A percentile compares a stretch with the other conserved stretches of the same genome.
Evolutionary conservation across 2,888 invertebrate species (phyloP).

Genomic region (Mechanitis mazaeus): DNA sequence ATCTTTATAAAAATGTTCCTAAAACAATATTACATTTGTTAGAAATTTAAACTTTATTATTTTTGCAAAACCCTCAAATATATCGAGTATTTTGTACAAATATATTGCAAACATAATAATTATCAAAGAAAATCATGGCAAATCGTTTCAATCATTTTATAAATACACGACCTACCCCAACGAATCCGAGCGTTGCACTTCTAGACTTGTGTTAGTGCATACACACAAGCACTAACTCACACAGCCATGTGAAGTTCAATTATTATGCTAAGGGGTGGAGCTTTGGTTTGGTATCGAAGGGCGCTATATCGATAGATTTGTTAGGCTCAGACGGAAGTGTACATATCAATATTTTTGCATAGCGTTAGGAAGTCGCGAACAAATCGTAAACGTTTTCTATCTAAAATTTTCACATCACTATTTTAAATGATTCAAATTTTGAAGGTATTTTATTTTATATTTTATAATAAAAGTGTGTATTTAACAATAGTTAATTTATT

Average conservation of each 20-base stretch:
- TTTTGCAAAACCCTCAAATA: background rate
- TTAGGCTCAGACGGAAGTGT: slow-evolving; percentile 31
- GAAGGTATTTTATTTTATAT: no score
- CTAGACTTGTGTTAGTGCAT: slow-evolving; percentile 39
- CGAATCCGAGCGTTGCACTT: slow-evolving; percentile 43
- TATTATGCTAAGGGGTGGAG: slow-evolving; percentile 42
- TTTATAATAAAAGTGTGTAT: no score
- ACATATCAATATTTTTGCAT: slow-evolving; percentile 27
- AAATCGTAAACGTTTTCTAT: background rate
- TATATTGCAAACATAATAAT: background rate
- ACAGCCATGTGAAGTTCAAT: slow-evolving; percentile 48
- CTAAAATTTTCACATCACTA: no score
- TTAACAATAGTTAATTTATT: no score
- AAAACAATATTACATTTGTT: slow-evolving; percentile 10
- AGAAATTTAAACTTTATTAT: background rate
- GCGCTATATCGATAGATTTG: slow-evolving; percentile 30
- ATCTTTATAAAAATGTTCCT: slow-evolving; percentile 18
- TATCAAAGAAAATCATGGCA: background rate
- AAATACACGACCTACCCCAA: slow-evolving; percentile 41
- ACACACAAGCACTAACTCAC: slow-evolving; percentile 37
- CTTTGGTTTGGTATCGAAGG: slow-evolving; percentile 26
- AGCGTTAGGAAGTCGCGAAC: slow-evolving; percentile 17
- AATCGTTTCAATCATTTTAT: slow-evolving; percentile 14
- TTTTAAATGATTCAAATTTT: no score
- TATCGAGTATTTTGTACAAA: no score